Base-by-base conservation (phyloP, 2,888 invertebrate genomes). In the Parnassius mnemosyne region DNA sequence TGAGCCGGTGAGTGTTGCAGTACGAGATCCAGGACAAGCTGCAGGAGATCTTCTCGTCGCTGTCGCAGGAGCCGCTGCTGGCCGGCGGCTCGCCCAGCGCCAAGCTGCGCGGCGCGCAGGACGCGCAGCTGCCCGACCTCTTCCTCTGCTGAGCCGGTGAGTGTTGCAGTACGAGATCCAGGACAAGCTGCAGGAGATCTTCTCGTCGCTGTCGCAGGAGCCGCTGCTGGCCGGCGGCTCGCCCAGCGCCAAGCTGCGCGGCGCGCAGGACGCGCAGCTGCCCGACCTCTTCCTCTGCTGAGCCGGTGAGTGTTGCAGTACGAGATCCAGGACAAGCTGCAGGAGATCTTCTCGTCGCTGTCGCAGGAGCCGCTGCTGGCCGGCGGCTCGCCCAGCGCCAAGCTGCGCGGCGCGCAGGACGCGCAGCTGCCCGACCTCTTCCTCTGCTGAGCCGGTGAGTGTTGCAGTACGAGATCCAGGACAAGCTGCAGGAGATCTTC, bases 361-460 rank as follows among this genome's bases (percentile, higher is more conserved):
- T 92, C 95, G 59, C 89, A 92, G 70, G 92, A 93, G 79, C 89
- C 93, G 54, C 80, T 89, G 69, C 80, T 86, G 81, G 65, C 79
- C 78, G 47, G 77, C 81, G 65, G 79, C 84, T 5, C 78, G 73
- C 66, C 80, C 80, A 76, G 74, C 73, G 77, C 64, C 80, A 72
- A 72, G 75, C 71, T 76, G 73, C 66, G 88, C 70, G 96, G 95
- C 67, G 93, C 96, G 53, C 97, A 97, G 85, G 96, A 97, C 85
- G 95, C 96, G 75, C 95, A 96, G 83, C 98, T 97, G 83, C 98
- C 98, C 0, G 97, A 98, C 80, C 93, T 98, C 70, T 98, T 97
- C 89, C 94, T 95, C 59, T 96, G 96, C 69, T 89, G 41, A 58
- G n/a, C 76, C 78, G 20, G n/a, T n/a, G n/a, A n/a, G n/a, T 3